Evolutionary conservation across 2,797 vertebrate species (phyloP).

Genomic region (Malurus splendens): DNA sequence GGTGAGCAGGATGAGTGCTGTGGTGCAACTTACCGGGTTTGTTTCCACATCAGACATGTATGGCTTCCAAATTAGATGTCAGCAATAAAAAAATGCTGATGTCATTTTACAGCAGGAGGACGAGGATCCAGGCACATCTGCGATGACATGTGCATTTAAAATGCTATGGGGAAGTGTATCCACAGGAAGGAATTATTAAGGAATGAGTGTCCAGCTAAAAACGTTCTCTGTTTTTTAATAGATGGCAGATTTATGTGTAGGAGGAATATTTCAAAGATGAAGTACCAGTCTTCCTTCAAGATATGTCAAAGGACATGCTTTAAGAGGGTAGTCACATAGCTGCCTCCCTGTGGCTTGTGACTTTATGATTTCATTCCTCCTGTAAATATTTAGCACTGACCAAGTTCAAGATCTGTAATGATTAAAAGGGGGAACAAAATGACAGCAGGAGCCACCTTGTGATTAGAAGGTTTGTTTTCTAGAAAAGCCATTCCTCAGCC

Average conservation of each 20-base stretch:
- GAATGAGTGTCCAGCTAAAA: slow-evolving; percentile 9
- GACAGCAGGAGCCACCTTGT: background rate
- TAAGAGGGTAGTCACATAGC: slow-evolving; percentile 19
- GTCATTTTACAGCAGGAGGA: background rate
- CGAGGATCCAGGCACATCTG: background rate
- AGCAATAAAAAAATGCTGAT: background rate
- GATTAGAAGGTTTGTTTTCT: background rate
- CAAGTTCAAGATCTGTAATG: background rate
- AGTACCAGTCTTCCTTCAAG: slow-evolving; percentile 9
- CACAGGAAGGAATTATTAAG: background rate
- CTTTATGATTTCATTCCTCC: background rate
- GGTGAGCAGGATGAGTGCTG: background rate
- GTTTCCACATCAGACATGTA: background rate
- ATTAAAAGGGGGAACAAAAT: background rate
- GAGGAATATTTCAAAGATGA: slow-evolving; percentile 34
- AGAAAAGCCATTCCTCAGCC: background rate
- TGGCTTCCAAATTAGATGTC: slow-evolving; percentile 1
- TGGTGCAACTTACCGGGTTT: background rate
- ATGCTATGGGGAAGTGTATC: background rate
- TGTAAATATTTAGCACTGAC: background rate
- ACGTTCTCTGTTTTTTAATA: background rate
- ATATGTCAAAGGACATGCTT: slow-evolving; percentile 24
- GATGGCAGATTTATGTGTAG: background rate
- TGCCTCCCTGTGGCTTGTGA: background rate
- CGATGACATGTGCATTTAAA: background rate